Percentiles rank a stretch among this genome's conserved stretches.
Evolutionary conservation across 2,113 vertebrate genomes (phyloP).

Genomic region (Cepphus grylle): DNA sequence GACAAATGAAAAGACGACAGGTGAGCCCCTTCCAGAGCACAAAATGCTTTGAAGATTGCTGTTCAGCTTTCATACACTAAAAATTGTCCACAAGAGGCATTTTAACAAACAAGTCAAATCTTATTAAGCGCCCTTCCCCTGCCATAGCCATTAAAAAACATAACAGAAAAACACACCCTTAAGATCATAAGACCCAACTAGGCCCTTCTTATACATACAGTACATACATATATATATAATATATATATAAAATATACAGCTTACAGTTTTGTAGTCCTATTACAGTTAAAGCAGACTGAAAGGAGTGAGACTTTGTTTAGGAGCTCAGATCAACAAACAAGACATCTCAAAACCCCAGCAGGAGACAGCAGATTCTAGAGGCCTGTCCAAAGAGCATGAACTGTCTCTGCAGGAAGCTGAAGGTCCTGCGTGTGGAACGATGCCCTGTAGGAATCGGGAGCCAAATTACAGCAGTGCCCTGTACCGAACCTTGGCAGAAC

Average conservation of each 20-base stretch:
- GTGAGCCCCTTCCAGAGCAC: conserved; percentile 24
- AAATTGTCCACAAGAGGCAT: conserved; percentile 44
- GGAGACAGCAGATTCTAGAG: conserved; percentile 33
- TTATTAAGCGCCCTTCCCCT: conserved; percentile 42
- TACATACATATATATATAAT: conserved; percentile 74
- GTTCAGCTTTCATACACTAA: conserved; percentile 30
- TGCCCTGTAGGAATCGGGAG: neutral
- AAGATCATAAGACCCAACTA: conserved; percentile 61
- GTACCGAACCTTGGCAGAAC: neutral
- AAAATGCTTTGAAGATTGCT: neutral
- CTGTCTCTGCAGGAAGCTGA: neutral
- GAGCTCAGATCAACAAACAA: conserved; percentile 37
- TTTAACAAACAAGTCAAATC: conserved; percentile 54
- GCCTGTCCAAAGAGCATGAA: neutral
- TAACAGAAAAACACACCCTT: conserved; percentile 57
- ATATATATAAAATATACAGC: conserved; percentile 76
- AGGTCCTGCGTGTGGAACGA: neutral
- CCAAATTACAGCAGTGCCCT: neutral
- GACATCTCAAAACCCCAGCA: conserved; percentile 16
- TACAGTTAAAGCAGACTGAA: conserved; percentile 69
- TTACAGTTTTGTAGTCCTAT: conserved; percentile 69
- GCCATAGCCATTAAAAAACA: conserved; percentile 56
- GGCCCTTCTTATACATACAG: conserved; percentile 74
- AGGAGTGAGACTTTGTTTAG: conserved; percentile 55
- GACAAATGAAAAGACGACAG: neutral